Evolutionary conservation across 2,113 vertebrate genomes (phyloP).

Genomic region (Neolamprologus sp.): DNA sequence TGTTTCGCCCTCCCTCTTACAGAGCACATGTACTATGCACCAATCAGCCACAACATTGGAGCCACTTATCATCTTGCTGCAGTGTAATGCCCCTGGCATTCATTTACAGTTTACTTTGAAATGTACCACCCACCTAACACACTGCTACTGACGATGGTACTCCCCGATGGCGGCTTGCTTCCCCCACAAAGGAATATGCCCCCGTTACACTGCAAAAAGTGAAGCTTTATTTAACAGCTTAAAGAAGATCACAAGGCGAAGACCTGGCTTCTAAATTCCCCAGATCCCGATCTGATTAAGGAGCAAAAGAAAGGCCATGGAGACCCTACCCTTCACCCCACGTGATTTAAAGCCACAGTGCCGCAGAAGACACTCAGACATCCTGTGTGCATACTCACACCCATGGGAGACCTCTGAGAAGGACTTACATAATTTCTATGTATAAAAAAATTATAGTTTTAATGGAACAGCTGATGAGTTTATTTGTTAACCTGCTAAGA

Average conservation of each 20-base stretch:
- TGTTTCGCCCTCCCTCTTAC: neutral
- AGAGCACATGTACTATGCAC: neutral
- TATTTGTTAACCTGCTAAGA: neutral
- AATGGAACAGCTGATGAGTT: neutral
- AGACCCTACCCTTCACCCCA: accelerated
- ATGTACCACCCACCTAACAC: neutral
- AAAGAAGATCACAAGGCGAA: neutral
- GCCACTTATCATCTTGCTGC: neutral
- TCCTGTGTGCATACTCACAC: neutral
- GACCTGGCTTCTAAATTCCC: neutral
- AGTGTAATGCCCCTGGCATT: neutral
- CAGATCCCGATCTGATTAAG: neutral
- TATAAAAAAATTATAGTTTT: neutral
- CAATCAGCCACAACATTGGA: neutral
- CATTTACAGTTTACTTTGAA: neutral
- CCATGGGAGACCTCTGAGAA: neutral
- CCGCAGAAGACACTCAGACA: neutral
- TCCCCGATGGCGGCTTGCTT: neutral
- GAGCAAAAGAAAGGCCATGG: neutral
- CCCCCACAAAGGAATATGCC: neutral
- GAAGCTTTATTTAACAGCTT: neutral
- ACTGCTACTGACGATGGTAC: neutral
- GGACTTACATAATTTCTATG: neutral
- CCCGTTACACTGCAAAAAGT: neutral
- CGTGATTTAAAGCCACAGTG: neutral